Conservation (phyloP, 2,113 vertebrate species). For the Callospermophilus lateralis region DNA sequence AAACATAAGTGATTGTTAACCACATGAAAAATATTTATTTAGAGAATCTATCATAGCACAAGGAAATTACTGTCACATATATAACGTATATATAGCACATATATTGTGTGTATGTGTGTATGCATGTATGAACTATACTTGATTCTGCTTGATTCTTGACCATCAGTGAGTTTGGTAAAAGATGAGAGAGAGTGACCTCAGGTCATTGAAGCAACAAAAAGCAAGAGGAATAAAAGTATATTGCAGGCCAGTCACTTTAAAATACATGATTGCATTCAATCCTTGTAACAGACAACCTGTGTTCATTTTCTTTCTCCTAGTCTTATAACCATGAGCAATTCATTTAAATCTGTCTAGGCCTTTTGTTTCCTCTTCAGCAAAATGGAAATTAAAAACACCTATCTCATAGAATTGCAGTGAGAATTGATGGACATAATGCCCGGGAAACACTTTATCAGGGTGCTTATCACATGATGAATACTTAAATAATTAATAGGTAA, state of each 20-base stretch:
- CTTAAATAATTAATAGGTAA: not conserved
- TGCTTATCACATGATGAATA: too few species aligned
- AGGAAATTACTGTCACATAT: not conserved
- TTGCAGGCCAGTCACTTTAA: not conserved
- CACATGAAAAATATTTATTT: not conserved
- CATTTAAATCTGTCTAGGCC: not conserved
- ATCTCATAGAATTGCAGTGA: not conserved
- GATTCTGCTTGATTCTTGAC: not conserved
- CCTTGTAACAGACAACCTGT: not conserved
- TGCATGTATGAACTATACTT: not conserved
- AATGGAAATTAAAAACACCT: conserved; percentile 13
- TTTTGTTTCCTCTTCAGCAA: not conserved
- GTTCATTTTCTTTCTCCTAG: not conserved
- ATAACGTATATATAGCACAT: not conserved
- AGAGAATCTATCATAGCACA: not conserved
- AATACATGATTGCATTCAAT: not conserved
- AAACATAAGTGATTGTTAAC: not conserved
- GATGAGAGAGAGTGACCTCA: not conserved
- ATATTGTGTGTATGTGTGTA: not conserved
- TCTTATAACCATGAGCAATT: not conserved
- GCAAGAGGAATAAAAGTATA: not conserved
- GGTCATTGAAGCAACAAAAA: not conserved
- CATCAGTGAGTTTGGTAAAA: not conserved
- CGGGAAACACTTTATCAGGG: not conserved
- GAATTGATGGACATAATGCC: not conserved